Evolutionary conservation across 2,113 vertebrate species (phyloP).

Genomic region (Cephalopterus ornatus): DNA sequence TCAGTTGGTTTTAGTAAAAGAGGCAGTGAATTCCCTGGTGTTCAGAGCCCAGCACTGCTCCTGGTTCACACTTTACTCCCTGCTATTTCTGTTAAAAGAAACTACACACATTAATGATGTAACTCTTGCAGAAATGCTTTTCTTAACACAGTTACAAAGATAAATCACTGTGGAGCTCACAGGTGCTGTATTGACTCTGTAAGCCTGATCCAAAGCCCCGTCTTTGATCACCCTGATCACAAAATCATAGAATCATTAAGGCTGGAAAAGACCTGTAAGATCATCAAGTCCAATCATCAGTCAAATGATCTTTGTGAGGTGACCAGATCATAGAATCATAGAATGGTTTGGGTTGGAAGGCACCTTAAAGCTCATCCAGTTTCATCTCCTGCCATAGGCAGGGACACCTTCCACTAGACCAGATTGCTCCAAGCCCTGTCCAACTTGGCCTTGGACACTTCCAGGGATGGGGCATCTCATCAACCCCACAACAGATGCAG

Average conservation of each 20-base stretch:
- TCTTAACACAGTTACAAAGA: background rate
- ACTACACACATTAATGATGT: accelerated
- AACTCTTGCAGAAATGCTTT: background rate
- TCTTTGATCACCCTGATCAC: background rate
- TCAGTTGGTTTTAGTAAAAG: background rate
- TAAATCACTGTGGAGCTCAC: background rate
- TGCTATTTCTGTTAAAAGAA: background rate
- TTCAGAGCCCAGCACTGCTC: background rate
- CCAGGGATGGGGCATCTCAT: background rate
- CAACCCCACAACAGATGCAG: background rate
- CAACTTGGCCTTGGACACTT: background rate
- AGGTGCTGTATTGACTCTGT: background rate
- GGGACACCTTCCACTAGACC: background rate
- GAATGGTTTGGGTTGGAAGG: background rate
- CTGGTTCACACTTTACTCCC: background rate
- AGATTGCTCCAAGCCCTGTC: background rate
- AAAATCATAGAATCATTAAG: background rate
- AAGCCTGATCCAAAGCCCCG: background rate
- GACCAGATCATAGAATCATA: background rate
- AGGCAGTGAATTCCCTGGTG: background rate
- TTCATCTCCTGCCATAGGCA: background rate
- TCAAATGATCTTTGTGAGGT: background rate
- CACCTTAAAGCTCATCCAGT: background rate
- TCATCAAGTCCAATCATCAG: background rate
- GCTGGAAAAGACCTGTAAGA: background rate